Base-by-base conservation (phyloP, 2,797 vertebrate genomes). In the Lates japonicus region DNA sequence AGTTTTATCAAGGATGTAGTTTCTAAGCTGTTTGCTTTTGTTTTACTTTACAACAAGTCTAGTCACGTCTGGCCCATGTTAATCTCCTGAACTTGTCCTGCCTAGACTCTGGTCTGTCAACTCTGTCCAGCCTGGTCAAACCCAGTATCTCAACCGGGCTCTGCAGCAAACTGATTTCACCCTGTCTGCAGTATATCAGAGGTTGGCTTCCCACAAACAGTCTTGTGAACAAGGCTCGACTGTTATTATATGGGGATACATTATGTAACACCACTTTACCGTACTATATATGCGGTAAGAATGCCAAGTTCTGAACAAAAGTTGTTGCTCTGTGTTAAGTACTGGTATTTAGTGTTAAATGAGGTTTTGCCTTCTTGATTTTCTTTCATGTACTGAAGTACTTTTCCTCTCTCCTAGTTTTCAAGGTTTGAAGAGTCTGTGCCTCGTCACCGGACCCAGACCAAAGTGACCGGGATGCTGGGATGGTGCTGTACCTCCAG, bases 111-210 rank as follows among this genome's bases (percentile, higher is more conserved):
- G 96, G 96, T 4, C 87, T 97, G 4, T 93, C 93, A 0, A 93
- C 96, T 44, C 70, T 97, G 19, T 92, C 94, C 81, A 93, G 91
- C 66, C 91, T 97, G 82, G 86, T 93, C 67, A 96, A 94, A 86
- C 93, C 71, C 96, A 96, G 90, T 91, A 96, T 83, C 95, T 96
- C 39, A 97, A 97, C 90, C 91, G 96, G 83, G 94, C 96, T 1
- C 68, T 95, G 96, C 80, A 89, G 84, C 82, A 95, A 95, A 77
- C 93, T 95, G 22, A 96, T 96, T 0, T 94, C 95, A 83, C 81
- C 90, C 90, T 95, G 94, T 75, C 92, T 93, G 85, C 93, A 90
- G 62, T 88, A 95, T 69, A 93, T 97, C 60, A 90, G 85, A 91
- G 94, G 94, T 96, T 44, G 57, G 88, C 59, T 67, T 51, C 16